phyloP scores from a whole-genome alignment of 2,113 vertebrate genomes.

The Pongo abelii region DNA sequence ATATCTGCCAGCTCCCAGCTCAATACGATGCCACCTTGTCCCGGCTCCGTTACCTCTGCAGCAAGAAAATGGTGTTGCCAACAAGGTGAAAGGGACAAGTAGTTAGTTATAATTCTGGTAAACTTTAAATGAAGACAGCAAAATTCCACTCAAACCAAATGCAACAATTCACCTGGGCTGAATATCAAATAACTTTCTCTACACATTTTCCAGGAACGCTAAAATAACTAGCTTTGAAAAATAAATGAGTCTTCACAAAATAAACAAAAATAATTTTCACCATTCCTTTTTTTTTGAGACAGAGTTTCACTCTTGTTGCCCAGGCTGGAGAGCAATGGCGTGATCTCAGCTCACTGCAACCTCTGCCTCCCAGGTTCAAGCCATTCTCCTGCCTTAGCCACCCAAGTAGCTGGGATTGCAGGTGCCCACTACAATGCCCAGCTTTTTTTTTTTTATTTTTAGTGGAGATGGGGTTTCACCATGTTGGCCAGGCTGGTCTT shows the following conservation, averaged over 20 bases:
- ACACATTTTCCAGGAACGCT: neutral
- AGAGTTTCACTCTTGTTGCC: no score
- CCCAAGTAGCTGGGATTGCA: no score
- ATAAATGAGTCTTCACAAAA: neutral
- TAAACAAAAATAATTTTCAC: neutral
- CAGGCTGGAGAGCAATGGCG: no score
- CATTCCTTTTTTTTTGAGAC: neutral
- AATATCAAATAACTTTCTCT: neutral
- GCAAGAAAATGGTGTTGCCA: neutral
- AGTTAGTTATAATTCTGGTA: no score
- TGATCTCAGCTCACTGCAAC: no score
- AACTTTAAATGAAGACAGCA: neutral
- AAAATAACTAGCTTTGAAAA: neutral
- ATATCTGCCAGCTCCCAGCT: neutral
- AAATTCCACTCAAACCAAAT: neutral
- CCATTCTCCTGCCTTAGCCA: no score
- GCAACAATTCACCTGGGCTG: neutral
- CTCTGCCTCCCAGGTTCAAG: no score
- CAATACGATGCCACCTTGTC: neutral
- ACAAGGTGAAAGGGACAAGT: no score
- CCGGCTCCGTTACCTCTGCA: neutral
- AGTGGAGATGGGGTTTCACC: no score
- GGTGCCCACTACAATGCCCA: no score
- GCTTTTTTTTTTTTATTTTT: no score
- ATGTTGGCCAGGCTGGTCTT: no score